phyloP scores from a whole-genome alignment of 1,140 invertebrate species.

The Tribolium madens region DNA sequence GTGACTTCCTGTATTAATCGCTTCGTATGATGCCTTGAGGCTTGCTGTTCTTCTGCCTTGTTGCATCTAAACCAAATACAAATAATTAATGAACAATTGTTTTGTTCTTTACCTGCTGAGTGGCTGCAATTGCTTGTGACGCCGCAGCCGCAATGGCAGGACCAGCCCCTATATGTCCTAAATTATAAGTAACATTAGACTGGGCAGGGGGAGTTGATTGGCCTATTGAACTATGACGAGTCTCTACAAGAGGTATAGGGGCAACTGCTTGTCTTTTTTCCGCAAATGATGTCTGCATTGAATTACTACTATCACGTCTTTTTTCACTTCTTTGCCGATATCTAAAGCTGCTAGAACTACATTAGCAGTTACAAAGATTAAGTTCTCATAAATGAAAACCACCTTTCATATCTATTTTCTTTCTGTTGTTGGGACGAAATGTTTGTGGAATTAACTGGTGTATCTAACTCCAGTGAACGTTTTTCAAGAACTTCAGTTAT shows the following conservation, averaged over 20 bases:
- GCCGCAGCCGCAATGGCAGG: constrained; percentile 95
- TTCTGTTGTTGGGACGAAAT: constrained; percentile 65
- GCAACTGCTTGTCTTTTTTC: constrained; percentile 66
- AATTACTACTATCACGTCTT: constrained; percentile 60
- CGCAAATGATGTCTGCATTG: constrained; percentile 59
- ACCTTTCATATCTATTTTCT: constrained; percentile 68
- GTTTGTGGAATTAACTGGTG: constrained; percentile 68
- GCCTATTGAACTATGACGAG: constrained; percentile 46
- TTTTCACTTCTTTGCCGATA: constrained; percentile 62
- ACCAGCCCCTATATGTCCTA: constrained; percentile 78
- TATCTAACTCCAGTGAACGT: constrained; percentile 84
- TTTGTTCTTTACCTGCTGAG: constrained; percentile 79
- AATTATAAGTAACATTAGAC: constrained; percentile 66
- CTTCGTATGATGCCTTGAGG: constrained; percentile 94
- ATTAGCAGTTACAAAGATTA: constrained; percentile 11
- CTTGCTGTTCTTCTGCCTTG: constrained; percentile 93
- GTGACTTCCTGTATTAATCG: constrained; percentile 76
- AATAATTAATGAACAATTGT: not conserved
- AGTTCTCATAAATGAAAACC: constrained; percentile 20
- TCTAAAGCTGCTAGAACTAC: constrained; percentile 52
- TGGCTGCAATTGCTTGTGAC: constrained; percentile 95
- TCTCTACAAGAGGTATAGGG: constrained; percentile 53
- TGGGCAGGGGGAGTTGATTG: constrained; percentile 54
- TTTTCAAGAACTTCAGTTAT: constrained; percentile 97
- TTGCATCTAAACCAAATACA: constrained; percentile 78